phyloP scores from a whole-genome alignment of 2,888 invertebrate genomes.

The Nomada hirtipes region DNA sequence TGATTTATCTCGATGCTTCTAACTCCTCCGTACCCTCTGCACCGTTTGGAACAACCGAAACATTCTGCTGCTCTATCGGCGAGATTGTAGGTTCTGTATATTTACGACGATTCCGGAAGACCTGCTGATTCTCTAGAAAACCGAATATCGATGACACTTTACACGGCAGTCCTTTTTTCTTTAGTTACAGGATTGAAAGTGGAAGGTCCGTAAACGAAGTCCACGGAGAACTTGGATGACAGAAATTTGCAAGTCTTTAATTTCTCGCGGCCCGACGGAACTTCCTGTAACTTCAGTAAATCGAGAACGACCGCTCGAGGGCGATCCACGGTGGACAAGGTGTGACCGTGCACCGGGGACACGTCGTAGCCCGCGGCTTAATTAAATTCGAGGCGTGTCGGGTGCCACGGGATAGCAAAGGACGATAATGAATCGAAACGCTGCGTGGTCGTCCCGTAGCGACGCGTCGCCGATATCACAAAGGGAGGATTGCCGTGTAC shows the following conservation, averaged over 20 bases:
- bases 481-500: constrained; percentile 60
- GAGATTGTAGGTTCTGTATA: constrained; percentile 22
- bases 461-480: constrained; percentile 58
- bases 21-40: constrained; percentile 44
- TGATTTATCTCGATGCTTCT: constrained; percentile 72
- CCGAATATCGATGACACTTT: constrained; percentile 41
- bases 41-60: constrained; percentile 28
- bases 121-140: not conserved
- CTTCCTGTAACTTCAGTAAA: constrained; percentile 17
- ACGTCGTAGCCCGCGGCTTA: constrained; percentile 63
- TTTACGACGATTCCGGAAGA: constrained; percentile 1
- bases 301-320: constrained; percentile 13
- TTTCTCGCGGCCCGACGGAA: no score
- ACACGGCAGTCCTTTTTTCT: not conserved
- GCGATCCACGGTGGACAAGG: constrained; percentile 7
- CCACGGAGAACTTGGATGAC: not conserved
- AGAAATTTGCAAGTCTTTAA: no score
- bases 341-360: constrained; percentile 24
- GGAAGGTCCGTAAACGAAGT: not conserved
- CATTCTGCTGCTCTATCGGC: not conserved
- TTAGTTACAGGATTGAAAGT: constrained; percentile 12
- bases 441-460: constrained; percentile 49
- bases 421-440: constrained; percentile 63
- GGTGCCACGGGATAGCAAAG: constrained; percentile 11
- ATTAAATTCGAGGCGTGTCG: constrained; percentile 65